Percentiles rank a stretch among this genome's conserved stretches.
Conservation (phyloP, 2,888 invertebrate genomes). For the Tenthredo distinguenda region DNA sequence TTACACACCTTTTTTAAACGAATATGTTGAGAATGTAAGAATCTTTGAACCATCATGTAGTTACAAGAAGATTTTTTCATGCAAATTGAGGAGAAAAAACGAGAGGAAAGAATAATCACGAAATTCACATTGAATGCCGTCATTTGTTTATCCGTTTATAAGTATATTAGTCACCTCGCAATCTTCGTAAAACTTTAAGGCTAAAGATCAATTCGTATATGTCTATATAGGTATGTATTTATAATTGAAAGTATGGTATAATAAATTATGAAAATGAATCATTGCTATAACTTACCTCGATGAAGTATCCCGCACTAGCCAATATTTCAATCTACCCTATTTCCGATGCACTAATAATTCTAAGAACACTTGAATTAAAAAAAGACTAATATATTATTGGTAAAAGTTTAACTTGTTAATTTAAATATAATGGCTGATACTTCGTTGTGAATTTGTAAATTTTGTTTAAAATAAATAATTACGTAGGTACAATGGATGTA, state of each 20-base stretch:
- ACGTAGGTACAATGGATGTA: neutral
- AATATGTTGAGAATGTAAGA: neutral
- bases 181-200: slow-evolving; percentile 14
- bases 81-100: neutral
- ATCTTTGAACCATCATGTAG: neutral
- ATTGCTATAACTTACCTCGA: slow-evolving; percentile 25
- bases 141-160: slow-evolving; percentile 23
- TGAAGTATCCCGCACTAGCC: slow-evolving; percentile 12
- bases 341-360: slow-evolving; percentile 9
- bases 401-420: neutral
- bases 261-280: neutral
- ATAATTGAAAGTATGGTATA: neutral
- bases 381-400: neutral
- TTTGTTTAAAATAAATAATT: slow-evolving; percentile 17
- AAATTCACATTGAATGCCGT: neutral
- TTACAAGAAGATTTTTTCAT: neutral
- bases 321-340: neutral
- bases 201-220: slow-evolving; percentile 30
- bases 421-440: slow-evolving; percentile 15
- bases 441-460: slow-evolving; percentile 26
- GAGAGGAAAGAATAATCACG: neutral
- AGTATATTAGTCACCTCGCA: neutral
- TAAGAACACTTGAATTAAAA: slow-evolving; percentile 8
- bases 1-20: neutral
- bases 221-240: neutral